Evolutionary conservation across 2,888 invertebrate species (phyloP).

Genomic region (Desoria tigrina): DNA sequence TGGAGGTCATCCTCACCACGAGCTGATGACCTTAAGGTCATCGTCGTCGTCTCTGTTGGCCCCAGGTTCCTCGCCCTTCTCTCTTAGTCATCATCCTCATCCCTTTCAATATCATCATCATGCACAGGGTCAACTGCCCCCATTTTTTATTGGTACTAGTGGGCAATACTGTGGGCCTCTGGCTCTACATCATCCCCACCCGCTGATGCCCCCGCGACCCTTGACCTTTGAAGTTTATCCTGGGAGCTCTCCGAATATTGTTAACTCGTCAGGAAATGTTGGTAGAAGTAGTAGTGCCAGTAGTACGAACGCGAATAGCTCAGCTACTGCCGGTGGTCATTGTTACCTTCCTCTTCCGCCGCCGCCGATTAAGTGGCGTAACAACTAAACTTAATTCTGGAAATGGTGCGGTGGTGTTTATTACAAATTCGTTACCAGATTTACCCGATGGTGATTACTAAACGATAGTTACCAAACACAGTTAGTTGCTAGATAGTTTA

Average conservation of each 20-base stretch:
- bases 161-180: neutral
- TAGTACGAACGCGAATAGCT: neutral
- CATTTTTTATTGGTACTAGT: neutral
- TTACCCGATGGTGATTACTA: no score
- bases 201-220: neutral
- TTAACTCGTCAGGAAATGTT: conserved; percentile 12
- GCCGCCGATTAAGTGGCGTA: neutral
- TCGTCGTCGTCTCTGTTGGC: conserved; percentile 6
- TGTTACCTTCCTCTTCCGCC: conserved; percentile 15
- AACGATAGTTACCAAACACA: no score
- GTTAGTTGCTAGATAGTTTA: no score
- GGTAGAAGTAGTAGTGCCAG: conserved; percentile 4
- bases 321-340: conserved; percentile 13
- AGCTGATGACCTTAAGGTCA: conserved; percentile 1
- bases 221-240: neutral
- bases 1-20: neutral
- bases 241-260: neutral
- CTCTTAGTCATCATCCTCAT: conserved; percentile 16
- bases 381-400: neutral
- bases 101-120: conserved; percentile 13
- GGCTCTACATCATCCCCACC: conserved; percentile 1
- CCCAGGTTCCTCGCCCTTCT: conserved; percentile 9
- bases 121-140: neutral
- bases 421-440: neutral
- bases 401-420: neutral